Evolutionary conservation across 2,888 invertebrate genomes (phyloP), one percentile per base, ranked within the genome.

Genomic region (Apantesis nais): DNA sequence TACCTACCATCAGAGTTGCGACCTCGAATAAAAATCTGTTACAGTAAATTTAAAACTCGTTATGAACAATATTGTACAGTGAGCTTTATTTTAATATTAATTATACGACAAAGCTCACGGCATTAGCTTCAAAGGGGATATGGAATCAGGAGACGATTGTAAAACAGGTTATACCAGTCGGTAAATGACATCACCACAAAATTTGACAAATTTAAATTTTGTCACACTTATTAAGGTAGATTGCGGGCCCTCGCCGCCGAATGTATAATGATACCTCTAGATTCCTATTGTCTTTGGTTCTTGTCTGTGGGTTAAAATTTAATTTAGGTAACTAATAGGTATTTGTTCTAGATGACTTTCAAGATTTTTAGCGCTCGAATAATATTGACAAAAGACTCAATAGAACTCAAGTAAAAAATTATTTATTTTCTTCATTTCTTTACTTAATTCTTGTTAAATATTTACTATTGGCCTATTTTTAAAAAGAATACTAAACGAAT

Each of bases 131-230:
- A 60, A 70, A 70, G 60, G 65, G 62, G 62, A 70, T 63, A 66
- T 66, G 25, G 60, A 69, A 61, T 67, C 41, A 68, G 66, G 62
- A 66, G 62, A 63, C 67, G 58, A 61, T 66, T 67, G 68, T 48
- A 48, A 58, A 44, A 69, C 62, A 62, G 65, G 67, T 74, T 73
- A 60, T 62, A 72, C 73, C 68, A 60, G 73, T 69, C 70, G 25
- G 60, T 66, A 52, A 39, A 25, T 81, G 79, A 81, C 74, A 74
- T 81, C 76, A 78, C 70, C 71, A 11, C 73, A 52, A 66, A 78
- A 72, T 68, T 22, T 67, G 55, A 48, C 64, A 29, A 62, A 79
- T 74, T 76, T 74, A 65, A 71, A 73, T 74, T 77, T 75, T 66
- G 74, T 67, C 75, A 71, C 79, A 77, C 73, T 62, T 67, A 75